A percentile compares a stretch with the other conserved stretches of the same genome.
phyloP scores from a whole-genome alignment of 2,797 vertebrate species.

The Molossus alvarezi region DNA sequence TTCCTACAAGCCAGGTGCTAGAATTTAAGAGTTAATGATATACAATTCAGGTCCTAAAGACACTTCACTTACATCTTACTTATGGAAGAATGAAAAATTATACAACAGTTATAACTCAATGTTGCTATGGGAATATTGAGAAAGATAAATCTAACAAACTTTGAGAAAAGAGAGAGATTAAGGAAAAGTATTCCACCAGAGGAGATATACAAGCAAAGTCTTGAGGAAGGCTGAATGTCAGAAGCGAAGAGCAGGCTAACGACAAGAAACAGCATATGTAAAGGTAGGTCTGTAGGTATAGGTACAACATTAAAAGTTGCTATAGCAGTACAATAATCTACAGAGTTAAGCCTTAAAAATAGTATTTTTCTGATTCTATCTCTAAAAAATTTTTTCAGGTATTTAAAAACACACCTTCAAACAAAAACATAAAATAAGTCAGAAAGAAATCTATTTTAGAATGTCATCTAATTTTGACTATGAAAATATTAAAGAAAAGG shows the following conservation, averaged over 20 bases:
- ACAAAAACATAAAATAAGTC: slow-evolving; percentile 38
- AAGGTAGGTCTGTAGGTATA: not conserved
- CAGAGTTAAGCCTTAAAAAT: not conserved
- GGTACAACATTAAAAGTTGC: not conserved
- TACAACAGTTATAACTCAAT: slow-evolving; percentile 11
- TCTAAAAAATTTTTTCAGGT: slow-evolving; percentile 47
- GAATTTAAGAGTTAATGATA: slow-evolving; percentile 40
- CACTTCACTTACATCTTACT: slow-evolving; percentile 26
- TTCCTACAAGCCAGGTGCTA: slow-evolving; percentile 15
- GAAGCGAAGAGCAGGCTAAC: not conserved
- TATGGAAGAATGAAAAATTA: slow-evolving; percentile 55
- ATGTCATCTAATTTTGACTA: slow-evolving; percentile 24
- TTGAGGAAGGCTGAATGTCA: not conserved
- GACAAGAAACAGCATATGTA: not conserved
- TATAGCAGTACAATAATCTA: not conserved
- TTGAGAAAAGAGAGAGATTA: not conserved
- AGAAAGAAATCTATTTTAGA: slow-evolving; percentile 58
- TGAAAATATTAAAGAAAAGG: slow-evolving; percentile 49
- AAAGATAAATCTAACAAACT: slow-evolving; percentile 17
- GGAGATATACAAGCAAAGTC: not conserved
- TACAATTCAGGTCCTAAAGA: not conserved
- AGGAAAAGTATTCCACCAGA: not conserved
- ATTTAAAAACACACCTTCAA: slow-evolving; percentile 66
- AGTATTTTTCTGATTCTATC: slow-evolving; percentile 13
- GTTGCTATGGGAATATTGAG: slow-evolving; percentile 7